Percentiles rank a stretch among this genome's conserved stretches.
These are phyloP conservation scores for Polyommatus iphigenia DNA, from an alignment of 2,888 invertebrate species.

Conservation along the genomic window DNA sequence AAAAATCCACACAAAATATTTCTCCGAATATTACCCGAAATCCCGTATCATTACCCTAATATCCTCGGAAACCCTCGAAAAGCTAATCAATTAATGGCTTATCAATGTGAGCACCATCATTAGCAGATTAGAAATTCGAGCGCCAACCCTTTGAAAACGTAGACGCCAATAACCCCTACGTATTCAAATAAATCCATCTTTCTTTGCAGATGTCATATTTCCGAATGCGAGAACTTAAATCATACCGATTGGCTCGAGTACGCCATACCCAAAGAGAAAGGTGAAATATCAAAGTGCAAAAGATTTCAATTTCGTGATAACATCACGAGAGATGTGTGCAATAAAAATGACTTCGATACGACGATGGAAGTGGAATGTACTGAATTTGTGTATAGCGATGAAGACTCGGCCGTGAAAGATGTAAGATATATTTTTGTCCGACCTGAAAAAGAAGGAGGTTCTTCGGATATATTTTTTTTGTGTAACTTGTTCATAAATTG, in stretches of 20 bases:
- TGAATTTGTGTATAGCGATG: conserved; percentile 51
- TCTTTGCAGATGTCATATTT: conserved; percentile 61
- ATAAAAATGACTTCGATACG: conserved; percentile 56
- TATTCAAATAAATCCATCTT: conserved; percentile 28
- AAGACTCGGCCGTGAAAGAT: conserved; percentile 77
- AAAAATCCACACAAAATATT: not conserved
- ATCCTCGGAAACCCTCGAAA: not conserved
- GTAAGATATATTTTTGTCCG: conserved; percentile 53
- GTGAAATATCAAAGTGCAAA: conserved; percentile 67
- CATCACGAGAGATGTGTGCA: conserved; percentile 53
- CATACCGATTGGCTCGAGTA: conserved; percentile 71
- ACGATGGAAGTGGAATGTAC: conserved; percentile 44
- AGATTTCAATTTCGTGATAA: conserved; percentile 50
- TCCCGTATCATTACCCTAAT: not conserved
- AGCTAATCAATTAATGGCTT: conserved; percentile 10
- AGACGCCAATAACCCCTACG: not conserved
- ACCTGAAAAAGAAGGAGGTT: not conserved
- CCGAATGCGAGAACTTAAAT: conserved; percentile 53
- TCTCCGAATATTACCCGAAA: not conserved
- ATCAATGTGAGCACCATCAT: not conserved
- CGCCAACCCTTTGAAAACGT: not conserved
- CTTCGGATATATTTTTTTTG: not conserved
- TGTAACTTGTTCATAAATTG: no score
- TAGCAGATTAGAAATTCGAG: not conserved
- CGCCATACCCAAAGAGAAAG: conserved; percentile 73